Conservation (phyloP, 2,888 invertebrate species). For the Exocentrus adspersus region DNA sequence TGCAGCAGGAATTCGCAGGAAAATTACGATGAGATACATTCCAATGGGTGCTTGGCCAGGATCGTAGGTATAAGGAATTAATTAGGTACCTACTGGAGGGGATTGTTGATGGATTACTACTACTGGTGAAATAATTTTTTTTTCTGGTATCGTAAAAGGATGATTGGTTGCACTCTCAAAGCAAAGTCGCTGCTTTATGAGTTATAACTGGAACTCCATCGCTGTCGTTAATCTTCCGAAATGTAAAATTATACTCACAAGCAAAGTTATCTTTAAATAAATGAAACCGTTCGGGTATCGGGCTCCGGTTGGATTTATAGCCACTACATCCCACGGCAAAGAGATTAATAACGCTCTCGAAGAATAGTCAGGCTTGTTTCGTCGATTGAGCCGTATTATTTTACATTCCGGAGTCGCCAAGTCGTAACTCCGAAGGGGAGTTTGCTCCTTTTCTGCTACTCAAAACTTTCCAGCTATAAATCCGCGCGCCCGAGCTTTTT, state of each 20-base stretch:
- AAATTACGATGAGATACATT: no score
- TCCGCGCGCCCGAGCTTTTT: neutral
- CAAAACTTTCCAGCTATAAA: neutral
- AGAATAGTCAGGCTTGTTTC: conserved; percentile 39
- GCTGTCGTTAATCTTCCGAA: conserved; percentile 49
- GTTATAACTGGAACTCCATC: conserved; percentile 45
- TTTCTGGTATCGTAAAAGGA: conserved; percentile 43
- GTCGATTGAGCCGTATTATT: conserved; percentile 42
- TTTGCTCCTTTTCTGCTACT: neutral
- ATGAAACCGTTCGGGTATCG: conserved; percentile 48
- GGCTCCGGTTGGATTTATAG: conserved; percentile 36
- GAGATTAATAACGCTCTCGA: conserved; percentile 46
- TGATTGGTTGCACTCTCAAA: conserved; percentile 54
- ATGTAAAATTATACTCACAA: conserved; percentile 45
- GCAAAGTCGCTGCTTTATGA: conserved; percentile 50
- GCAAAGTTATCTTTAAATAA: conserved; percentile 48
- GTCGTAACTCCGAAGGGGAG: conserved; percentile 28
- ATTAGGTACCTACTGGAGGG: no score
- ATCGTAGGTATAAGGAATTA: neutral
- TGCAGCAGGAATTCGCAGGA: no score
- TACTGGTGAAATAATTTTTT: no score
- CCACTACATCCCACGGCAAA: conserved; percentile 33
- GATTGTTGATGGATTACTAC: no score
- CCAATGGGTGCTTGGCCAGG: conserved; percentile 24
- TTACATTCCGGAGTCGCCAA: conserved; percentile 40